Conservation (phyloP, 35 echinoderm and acorn worm genomes). For the Anneissia japonica region DNA sequence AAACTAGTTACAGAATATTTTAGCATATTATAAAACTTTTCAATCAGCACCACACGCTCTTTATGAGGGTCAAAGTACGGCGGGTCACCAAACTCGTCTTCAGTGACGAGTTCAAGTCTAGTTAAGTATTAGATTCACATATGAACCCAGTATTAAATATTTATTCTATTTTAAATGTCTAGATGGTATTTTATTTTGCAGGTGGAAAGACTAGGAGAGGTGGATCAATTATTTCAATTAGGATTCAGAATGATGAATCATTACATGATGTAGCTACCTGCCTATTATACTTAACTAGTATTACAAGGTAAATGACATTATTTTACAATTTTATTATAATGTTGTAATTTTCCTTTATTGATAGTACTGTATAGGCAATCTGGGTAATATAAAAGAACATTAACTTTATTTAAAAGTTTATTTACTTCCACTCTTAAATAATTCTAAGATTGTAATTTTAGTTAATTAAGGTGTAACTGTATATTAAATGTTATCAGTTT, state of each 20-base stretch:
- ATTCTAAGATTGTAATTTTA: background rate
- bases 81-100: background rate
- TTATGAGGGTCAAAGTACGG: too few relatives aligned
- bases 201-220: slow-evolving; percentile 69
- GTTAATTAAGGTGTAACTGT: background rate
- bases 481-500: too few relatives aligned
- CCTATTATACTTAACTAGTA: slow-evolving; percentile 63
- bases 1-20: too few relatives aligned
- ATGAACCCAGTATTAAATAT: too few relatives aligned
- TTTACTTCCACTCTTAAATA: background rate
- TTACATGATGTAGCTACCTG: slow-evolving; percentile 66
- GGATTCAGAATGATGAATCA: slow-evolving; percentile 47
- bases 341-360: too few relatives aligned
- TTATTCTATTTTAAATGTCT: background rate
- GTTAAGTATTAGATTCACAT: too few relatives aligned
- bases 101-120: too few relatives aligned
- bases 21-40: too few relatives aligned
- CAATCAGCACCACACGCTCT: too few relatives aligned
- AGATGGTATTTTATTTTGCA: slow-evolving; percentile 25
- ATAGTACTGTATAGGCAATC: too few relatives aligned
- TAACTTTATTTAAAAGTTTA: background rate
- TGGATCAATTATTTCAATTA: slow-evolving; percentile 70
- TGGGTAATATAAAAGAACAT: too few relatives aligned
- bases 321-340: background rate
- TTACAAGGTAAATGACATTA: slow-evolving; percentile 49